Evolutionary conservation across 2,888 invertebrate genomes (phyloP).

Genomic region (Oasisia sp.): DNA sequence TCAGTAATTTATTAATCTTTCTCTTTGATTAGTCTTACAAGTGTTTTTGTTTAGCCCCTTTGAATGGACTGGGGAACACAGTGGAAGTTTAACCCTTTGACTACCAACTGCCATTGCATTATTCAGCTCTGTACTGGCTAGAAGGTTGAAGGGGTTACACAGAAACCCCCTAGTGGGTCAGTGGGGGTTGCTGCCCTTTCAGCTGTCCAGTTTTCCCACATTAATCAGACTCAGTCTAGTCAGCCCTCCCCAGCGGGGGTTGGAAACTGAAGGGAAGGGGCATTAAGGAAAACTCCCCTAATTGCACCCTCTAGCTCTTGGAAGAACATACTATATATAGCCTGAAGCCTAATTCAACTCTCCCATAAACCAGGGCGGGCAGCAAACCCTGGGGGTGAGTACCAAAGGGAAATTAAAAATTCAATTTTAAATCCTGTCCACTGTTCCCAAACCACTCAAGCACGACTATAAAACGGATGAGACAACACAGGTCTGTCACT

Average conservation of each 20-base stretch:
- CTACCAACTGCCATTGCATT: no score
- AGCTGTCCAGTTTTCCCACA: constrained; percentile 10
- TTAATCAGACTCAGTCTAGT: background rate
- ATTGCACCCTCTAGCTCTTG: background rate
- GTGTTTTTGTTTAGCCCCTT: no score
- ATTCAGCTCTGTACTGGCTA: background rate
- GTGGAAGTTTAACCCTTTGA: no score
- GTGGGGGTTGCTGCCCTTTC: background rate
- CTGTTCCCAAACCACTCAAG: no score
- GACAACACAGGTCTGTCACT: no score
- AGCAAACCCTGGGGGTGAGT: background rate
- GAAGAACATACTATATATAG: background rate
- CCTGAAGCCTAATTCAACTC: background rate
- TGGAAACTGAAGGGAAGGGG: background rate
- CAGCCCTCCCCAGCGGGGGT: background rate
- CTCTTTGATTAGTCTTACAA: no score
- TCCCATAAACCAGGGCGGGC: background rate
- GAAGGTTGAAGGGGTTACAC: no score
- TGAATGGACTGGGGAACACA: no score
- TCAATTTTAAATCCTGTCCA: background rate
- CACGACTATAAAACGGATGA: no score
- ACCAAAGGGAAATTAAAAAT: background rate
- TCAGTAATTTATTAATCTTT: no score
- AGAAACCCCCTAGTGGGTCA: background rate
- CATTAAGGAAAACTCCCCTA: background rate